A percentile compares a stretch with the other conserved stretches of the same genome.
Evolutionary conservation across 2,797 vertebrate genomes (phyloP).

Genomic region (Halcyon chelicuti): DNA sequence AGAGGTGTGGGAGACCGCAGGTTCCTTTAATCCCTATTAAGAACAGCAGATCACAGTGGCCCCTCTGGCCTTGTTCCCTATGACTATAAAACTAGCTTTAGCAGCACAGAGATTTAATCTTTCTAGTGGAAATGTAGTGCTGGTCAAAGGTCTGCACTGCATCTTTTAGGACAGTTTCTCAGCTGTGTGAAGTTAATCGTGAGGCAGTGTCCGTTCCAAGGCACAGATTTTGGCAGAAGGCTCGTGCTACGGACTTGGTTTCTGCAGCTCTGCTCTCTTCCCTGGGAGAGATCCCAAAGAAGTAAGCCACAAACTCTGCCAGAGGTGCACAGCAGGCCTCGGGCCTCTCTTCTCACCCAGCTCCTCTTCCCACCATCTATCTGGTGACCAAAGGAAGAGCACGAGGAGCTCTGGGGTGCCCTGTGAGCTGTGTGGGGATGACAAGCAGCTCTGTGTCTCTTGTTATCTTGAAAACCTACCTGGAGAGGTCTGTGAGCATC

Average conservation of each 20-base stretch:
- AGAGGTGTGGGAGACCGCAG: neutral
- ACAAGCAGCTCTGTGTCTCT: neutral
- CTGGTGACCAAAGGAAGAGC: neutral
- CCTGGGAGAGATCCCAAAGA: neutral
- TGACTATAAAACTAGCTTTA: constrained; percentile 63
- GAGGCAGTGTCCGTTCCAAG: neutral
- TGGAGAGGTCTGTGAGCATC: neutral
- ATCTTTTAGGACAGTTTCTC: constrained; percentile 45
- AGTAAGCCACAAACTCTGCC: neutral
- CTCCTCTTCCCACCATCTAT: neutral
- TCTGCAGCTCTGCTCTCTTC: neutral
- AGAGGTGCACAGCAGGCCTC: accelerated
- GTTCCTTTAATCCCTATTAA: constrained; percentile 67
- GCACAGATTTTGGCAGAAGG: neutral
- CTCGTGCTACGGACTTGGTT: neutral
- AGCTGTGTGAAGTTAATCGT: constrained; percentile 37
- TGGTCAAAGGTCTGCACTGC: constrained; percentile 26
- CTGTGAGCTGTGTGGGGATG: neutral
- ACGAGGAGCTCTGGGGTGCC: neutral
- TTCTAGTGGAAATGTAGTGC: constrained; percentile 62
- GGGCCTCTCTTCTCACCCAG: neutral
- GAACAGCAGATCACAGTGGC: constrained; percentile 65
- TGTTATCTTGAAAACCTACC: neutral
- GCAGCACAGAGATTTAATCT: constrained; percentile 59
- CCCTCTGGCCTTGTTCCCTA: constrained; percentile 62